A percentile compares a stretch with the other conserved stretches of the same genome.
phyloP scores from a whole-genome alignment of 2,888 invertebrate species.

The Tetranychus piercei region DNA sequence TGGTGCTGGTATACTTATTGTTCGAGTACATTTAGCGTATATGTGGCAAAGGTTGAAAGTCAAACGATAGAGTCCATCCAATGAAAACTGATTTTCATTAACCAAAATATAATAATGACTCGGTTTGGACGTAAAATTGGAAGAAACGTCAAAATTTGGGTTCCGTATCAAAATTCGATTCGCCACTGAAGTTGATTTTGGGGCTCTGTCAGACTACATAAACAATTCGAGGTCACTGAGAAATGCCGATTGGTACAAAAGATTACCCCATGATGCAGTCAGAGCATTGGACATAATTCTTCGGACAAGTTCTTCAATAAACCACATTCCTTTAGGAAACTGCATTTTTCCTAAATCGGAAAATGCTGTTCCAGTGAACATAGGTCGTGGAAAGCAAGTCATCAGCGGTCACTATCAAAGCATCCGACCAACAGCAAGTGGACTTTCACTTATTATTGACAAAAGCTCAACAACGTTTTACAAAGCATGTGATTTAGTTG shows the following conservation, averaged over 20 bases:
- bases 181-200: not conserved
- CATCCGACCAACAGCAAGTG: conserved; percentile 13
- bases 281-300: conserved; percentile 15
- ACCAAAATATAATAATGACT: conserved; percentile 24
- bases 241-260: not conserved
- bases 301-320: not conserved
- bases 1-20: conserved; percentile 30
- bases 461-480: conserved; percentile 18
- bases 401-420: conserved; percentile 20
- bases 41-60: conserved; percentile 29
- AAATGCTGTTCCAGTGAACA: not conserved
- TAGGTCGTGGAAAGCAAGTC: not conserved
- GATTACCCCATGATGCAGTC: not conserved
- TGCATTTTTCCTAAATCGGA: not conserved
- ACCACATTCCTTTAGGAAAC: conserved; percentile 10
- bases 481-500: not conserved
- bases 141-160: not conserved
- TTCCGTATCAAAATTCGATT: not conserved
- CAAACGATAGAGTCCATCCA: conserved; percentile 26
- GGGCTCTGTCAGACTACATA: not conserved
- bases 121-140: conserved; percentile 14
- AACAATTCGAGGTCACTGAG: not conserved
- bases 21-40: conserved; percentile 29
- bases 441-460: conserved; percentile 18
- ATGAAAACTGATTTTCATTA: conserved; percentile 26